These are phyloP conservation scores for Argyrosomus japonicus DNA, from an alignment of 2,113 vertebrate species.

Conservation along the genomic window DNA sequence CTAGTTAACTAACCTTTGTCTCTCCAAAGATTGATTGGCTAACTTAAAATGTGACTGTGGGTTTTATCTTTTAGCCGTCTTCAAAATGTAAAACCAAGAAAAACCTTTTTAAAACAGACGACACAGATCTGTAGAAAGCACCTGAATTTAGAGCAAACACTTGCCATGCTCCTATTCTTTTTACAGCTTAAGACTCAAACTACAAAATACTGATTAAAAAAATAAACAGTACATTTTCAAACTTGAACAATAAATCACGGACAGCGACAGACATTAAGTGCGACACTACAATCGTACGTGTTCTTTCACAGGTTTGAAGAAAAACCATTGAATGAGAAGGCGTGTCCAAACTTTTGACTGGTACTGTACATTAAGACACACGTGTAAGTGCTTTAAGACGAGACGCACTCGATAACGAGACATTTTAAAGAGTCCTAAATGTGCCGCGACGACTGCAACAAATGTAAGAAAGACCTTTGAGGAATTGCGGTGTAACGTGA, in stretches of 20 bases:
- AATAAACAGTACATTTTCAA: not conserved
- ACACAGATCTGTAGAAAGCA: not conserved
- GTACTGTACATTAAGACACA: constrained; percentile 43
- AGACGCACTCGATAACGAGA: not conserved
- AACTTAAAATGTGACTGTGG: too few relatives aligned
- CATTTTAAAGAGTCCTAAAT: constrained; percentile 1
- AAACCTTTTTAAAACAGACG: rapidly evolving
- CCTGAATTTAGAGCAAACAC: not conserved
- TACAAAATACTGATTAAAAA: constrained; percentile 1
- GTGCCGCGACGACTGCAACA: not conserved
- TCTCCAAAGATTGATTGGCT: too few relatives aligned
- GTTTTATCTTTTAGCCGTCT: too few relatives aligned
- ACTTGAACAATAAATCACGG: not conserved
- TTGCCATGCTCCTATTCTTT: not conserved
- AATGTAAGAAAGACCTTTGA: not conserved
- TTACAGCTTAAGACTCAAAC: too few relatives aligned
- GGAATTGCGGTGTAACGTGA: constrained; percentile 16
- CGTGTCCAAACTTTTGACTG: too few relatives aligned
- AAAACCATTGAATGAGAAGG: too few relatives aligned
- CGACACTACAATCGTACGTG: not conserved
- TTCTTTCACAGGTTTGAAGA: too few relatives aligned
- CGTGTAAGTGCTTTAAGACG: constrained; percentile 21
- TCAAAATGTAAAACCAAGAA: too few relatives aligned
- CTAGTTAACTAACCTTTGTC: too few relatives aligned
- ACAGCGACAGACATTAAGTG: not conserved